phyloP scores from a whole-genome alignment of 2,888 invertebrate genomes.

The Sinentomon sp. region DNA sequence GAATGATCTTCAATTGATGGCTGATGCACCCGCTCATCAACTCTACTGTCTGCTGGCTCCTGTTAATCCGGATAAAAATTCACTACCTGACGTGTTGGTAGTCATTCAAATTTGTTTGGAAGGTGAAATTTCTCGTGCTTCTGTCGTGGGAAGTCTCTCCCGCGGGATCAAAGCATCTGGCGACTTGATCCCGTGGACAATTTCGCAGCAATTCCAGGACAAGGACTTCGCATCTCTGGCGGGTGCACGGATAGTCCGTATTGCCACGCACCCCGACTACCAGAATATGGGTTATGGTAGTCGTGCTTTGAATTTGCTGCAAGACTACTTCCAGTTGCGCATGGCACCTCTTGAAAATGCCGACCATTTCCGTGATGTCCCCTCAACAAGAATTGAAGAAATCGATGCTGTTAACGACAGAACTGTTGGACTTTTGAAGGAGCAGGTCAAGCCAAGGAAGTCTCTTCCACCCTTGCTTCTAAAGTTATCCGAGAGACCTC shows the following conservation, averaged over 20 bases:
- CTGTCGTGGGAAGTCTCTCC: constrained; percentile 46
- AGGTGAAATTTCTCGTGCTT: constrained; percentile 31
- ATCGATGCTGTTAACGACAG: constrained; percentile 28
- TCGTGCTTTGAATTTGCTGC: constrained; percentile 51
- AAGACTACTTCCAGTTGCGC: constrained; percentile 65
- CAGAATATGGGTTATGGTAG: constrained; percentile 95
- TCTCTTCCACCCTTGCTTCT: constrained; percentile 65
- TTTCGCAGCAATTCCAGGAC: constrained; percentile 88
- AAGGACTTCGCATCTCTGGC: constrained; percentile 63
- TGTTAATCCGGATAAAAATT: constrained; percentile 29
- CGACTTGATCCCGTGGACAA: constrained; percentile 94
- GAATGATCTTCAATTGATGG: constrained; percentile 91
- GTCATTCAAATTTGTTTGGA: constrained; percentile 50
- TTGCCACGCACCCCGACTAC: constrained; percentile 94
- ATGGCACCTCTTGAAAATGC: constrained; percentile 34
- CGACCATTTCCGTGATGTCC: constrained; percentile 13
- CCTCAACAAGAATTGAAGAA: constrained; percentile 17
- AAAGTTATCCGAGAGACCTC: constrained; percentile 51
- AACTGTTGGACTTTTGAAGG: constrained; percentile 34
- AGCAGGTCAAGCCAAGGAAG: constrained; percentile 60
- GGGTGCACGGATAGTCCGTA: constrained; percentile 76
- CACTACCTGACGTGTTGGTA: constrained; percentile 73
- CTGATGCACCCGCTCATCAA: constrained; percentile 95
- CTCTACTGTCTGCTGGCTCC: constrained; percentile 82
- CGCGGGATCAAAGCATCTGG: constrained; percentile 77